Conservation (phyloP, 2,113 vertebrate species). For the Takifugu bimaculatus region DNA sequence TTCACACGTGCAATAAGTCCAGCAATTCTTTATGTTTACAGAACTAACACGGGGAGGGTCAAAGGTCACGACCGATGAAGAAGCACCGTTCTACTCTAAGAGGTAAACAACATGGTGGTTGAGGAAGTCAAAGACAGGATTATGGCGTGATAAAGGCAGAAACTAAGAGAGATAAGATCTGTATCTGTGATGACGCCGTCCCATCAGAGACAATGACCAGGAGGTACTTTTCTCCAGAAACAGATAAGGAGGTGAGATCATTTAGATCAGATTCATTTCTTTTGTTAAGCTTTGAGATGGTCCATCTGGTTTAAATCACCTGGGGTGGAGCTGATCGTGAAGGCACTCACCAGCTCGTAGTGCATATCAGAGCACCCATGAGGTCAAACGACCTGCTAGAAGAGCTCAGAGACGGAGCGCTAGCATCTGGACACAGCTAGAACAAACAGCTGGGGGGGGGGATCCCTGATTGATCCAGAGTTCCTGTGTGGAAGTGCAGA, state of each 20-base stretch:
- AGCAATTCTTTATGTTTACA: not conserved
- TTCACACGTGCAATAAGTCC: constrained; percentile 8
- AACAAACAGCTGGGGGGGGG: no score
- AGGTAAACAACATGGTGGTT: not conserved
- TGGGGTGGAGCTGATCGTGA: no score
- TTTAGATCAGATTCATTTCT: not conserved
- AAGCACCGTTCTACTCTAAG: not conserved
- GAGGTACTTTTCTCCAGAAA: not conserved
- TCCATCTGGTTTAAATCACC: no score
- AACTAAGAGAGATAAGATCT: constrained; percentile 15
- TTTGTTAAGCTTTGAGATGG: no score
- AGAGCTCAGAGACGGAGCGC: no score
- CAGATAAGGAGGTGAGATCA: constrained; percentile 18
- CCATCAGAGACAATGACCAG: constrained; percentile 26
- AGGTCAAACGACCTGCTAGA: no score
- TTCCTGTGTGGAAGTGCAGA: no score
- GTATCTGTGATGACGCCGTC: not conserved
- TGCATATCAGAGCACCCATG: no score
- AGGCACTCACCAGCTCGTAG: no score
- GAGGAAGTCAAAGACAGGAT: not conserved
- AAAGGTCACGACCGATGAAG: no score
- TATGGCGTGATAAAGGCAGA: not conserved
- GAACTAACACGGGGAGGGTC: not conserved
- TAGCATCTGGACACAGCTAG: no score
- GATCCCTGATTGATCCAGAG: no score